Base-by-base conservation (phyloP, 2,113 vertebrate species). In the Epinephelus moara region DNA sequence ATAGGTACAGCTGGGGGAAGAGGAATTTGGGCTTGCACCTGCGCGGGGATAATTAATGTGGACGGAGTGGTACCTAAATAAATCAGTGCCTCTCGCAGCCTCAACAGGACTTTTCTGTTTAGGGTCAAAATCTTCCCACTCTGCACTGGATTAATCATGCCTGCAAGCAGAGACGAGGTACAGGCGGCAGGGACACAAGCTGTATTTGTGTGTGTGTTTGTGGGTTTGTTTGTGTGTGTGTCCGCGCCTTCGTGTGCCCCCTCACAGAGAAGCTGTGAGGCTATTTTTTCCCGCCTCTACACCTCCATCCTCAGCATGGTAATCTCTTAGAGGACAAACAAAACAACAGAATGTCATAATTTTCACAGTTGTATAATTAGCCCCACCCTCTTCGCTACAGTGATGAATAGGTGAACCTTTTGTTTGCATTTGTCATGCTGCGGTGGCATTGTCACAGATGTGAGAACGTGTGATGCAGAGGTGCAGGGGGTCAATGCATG, bases 91-190 rank as follows among this genome's bases (percentile, higher is more conserved):
- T 95, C 93, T 93, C 85, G 90, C 94, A 90, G 94, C 90, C 93
- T 96, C 95, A 95, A 95, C 93, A 90, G 93, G 93, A 95, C 95
- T 95, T 96, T 95, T 95, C 95, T 94, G 94, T 95, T 95, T 93
- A 94, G 94, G 95, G 94, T 96, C 93, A 95, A 95, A 96, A 95
- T 95, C 92, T 91, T 91, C 91, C 86, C 86, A 80, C 89, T 90
- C 88, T 80, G 83, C 74, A 87, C 87, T 82, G 93, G 92, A 96
- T 96, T 96, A 95, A 95, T 95, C 93, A 95, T 81, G 87, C 91
- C 89, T 88, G 70, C 81, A 60, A 87, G 90, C 88, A 52, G 81
- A 79, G 87, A 71, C 76, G 19, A 69, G 83, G 82, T 53, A 33
- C 47, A 80, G 72, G 77, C 82, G 52, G 83, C 82, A 83, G 63